Conservation (phyloP, 1,140 invertebrate species). For the Cotesia vestalis region DNA sequence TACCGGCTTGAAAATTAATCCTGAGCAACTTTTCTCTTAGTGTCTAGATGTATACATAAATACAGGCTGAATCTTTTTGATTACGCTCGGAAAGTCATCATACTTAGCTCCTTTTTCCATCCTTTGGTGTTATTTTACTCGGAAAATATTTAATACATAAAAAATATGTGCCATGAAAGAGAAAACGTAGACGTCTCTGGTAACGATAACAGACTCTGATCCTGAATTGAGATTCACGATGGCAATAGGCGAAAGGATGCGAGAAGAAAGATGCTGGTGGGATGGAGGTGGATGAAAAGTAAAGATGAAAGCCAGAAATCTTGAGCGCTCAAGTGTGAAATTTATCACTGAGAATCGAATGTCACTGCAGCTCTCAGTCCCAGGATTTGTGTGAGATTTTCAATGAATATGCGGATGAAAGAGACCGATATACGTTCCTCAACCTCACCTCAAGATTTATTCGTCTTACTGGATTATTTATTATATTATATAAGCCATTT, state of each 20-base stretch:
- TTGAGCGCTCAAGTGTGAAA: constrained; percentile 15
- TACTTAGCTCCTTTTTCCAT: not conserved
- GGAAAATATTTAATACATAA: not conserved
- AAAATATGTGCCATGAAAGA: not conserved
- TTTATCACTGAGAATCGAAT: constrained; percentile 24
- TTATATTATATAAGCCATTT: not conserved
- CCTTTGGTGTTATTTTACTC: not conserved
- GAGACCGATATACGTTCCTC: not conserved
- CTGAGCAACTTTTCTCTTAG: too few relatives aligned
- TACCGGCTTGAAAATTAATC: constrained; percentile 4
- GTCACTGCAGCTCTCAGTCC: constrained; percentile 15
- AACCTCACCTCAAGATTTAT: not conserved
- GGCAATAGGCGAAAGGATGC: not conserved
- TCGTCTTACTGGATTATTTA: not conserved
- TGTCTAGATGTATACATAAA: too few relatives aligned
- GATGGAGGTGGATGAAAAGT: not conserved
- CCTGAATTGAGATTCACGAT: constrained; percentile 21
- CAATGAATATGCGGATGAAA: constrained; percentile 13
- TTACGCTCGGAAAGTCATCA: not conserved
- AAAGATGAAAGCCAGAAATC: constrained; percentile 15
- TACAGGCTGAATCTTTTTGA: too few relatives aligned
- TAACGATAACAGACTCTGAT: not conserved
- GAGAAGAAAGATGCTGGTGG: not conserved
- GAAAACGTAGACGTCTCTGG: not conserved
- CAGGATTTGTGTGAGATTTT: not conserved